Conservation (phyloP, 2,888 invertebrate genomes). For the Fabriciana adippe region DNA sequence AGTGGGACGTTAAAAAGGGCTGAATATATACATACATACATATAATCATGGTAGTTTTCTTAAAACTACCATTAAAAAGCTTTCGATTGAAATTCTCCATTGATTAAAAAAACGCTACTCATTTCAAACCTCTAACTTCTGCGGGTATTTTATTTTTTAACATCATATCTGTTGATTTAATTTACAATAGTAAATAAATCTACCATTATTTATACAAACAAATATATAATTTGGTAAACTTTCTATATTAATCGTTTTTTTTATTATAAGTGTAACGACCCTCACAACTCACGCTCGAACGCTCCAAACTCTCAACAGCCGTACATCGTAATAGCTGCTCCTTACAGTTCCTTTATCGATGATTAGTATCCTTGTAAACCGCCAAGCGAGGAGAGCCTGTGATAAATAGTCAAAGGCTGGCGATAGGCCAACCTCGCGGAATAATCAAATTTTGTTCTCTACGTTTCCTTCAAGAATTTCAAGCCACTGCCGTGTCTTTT, state of each 20-base stretch:
- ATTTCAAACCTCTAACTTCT: too few species aligned
- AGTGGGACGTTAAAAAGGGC: too few species aligned
- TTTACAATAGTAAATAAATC: too few species aligned
- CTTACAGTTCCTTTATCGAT: slow-evolving; percentile 62
- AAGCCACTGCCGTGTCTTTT: slow-evolving; percentile 73
- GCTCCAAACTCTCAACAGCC: slow-evolving; percentile 15
- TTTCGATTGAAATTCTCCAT: too few species aligned
- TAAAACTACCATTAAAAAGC: too few species aligned
- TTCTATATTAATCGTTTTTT: not conserved
- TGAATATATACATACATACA: too few species aligned
- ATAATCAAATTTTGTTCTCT: slow-evolving; percentile 79
- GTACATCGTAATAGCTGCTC: slow-evolving; percentile 32
- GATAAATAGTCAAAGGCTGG: slow-evolving; percentile 79
- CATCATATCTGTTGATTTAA: too few species aligned
- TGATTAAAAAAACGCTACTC: too few species aligned
- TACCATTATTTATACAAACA: too few species aligned
- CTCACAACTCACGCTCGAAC: slow-evolving; percentile 10
- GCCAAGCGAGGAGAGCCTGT: slow-evolving; percentile 69
- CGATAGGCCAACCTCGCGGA: slow-evolving; percentile 81
- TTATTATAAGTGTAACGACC: slow-evolving; percentile 17
- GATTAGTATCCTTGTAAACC: slow-evolving; percentile 79
- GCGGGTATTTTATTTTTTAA: too few species aligned
- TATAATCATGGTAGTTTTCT: too few species aligned
- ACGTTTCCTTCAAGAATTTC: slow-evolving; percentile 59
- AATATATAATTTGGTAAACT: not conserved